phyloP scores from a whole-genome alignment of 2,888 invertebrate genomes.

The Dasypogon diadema region DNA sequence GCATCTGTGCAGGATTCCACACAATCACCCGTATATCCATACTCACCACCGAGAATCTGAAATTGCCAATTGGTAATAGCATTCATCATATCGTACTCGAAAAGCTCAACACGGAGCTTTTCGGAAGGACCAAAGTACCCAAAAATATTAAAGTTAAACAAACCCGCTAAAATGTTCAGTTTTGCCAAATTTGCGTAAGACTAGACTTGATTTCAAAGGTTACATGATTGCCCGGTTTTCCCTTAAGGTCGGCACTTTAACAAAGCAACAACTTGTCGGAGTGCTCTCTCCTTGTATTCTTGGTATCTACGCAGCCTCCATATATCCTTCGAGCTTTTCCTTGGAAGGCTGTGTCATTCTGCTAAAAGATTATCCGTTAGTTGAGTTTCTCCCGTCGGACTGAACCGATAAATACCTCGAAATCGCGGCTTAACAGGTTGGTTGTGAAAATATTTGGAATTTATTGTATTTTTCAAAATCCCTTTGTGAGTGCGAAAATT shows the following conservation, averaged over 20 bases:
- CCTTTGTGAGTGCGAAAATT: not conserved
- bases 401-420: conserved; percentile 48
- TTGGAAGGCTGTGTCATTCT: conserved; percentile 8
- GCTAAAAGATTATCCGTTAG: conserved; percentile 46
- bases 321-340: conserved; percentile 27
- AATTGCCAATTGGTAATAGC: not conserved
- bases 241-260: conserved; percentile 19
- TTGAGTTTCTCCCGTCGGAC: conserved; percentile 55
- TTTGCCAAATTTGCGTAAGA: conserved; percentile 23
- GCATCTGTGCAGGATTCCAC: too few species aligned
- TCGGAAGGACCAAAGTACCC: not conserved
- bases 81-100: not conserved
- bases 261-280: conserved; percentile 51
- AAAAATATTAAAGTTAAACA: conserved; percentile 13
- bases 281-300: conserved; percentile 24
- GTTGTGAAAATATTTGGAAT: conserved; percentile 26
- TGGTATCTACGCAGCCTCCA: conserved; percentile 44
- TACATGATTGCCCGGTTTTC: conserved; percentile 29
- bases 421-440: conserved; percentile 9
- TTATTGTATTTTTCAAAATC: not conserved
- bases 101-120: not conserved
- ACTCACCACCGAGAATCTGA: too few species aligned
- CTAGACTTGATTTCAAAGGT: conserved; percentile 19
- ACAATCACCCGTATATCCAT: too few species aligned
- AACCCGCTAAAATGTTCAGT: conserved; percentile 28